Conservation (phyloP, 2,113 vertebrate genomes). For the Platysteira castanea region DNA sequence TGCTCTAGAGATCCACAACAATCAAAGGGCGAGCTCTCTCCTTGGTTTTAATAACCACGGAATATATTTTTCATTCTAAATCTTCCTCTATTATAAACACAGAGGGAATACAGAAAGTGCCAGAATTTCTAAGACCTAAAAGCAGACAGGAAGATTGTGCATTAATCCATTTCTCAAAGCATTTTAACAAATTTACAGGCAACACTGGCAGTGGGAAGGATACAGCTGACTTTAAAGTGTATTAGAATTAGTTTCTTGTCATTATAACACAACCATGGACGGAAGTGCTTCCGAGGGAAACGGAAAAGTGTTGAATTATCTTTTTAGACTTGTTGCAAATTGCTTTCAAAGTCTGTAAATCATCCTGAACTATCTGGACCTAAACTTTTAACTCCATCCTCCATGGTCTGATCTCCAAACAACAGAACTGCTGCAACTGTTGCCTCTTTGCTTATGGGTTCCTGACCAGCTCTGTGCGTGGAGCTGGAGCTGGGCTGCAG, state of each 20-base stretch:
- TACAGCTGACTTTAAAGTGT: neutral
- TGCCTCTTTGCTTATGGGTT: neutral
- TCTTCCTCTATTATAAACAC: neutral
- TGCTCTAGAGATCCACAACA: neutral
- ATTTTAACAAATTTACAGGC: neutral
- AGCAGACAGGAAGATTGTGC: neutral
- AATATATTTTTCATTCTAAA: neutral
- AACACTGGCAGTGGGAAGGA: neutral
- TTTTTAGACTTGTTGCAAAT: neutral
- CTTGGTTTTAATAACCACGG: neutral
- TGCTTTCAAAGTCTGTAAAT: neutral
- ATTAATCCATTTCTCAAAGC: neutral
- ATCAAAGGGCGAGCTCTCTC: neutral
- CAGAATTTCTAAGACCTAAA: neutral
- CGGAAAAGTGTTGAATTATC: neutral
- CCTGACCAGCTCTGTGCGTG: neutral
- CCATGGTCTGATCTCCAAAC: neutral
- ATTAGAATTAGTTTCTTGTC: neutral
- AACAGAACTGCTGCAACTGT: neutral
- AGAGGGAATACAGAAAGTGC: neutral
- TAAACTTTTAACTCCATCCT: neutral
- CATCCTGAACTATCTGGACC: neutral
- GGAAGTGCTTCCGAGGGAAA: accelerated
- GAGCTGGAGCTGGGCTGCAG: neutral
- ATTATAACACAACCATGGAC: neutral